Evolutionary conservation across 2,113 vertebrate species (phyloP).

Genomic region (Paraplagusia blochii): DNA sequence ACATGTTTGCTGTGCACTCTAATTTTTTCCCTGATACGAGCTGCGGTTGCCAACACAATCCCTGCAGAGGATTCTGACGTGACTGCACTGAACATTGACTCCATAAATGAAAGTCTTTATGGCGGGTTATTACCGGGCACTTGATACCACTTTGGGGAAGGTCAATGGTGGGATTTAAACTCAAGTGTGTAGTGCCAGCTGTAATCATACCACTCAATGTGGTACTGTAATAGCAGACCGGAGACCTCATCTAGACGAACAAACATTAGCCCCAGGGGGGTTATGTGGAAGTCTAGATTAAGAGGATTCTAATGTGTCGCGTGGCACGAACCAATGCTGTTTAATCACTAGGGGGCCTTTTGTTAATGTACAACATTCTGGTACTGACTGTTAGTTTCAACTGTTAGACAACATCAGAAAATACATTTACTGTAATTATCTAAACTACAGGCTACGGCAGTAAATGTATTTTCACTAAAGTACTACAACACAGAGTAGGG

Average conservation of each 20-base stretch:
- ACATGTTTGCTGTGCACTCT: constrained; percentile 3
- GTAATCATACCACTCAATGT: constrained; percentile 49
- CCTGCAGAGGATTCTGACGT: constrained; percentile 19
- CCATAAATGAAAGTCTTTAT: constrained; percentile 62
- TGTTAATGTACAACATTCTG: not conserved
- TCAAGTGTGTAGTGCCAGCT: constrained; percentile 40
- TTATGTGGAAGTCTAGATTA: constrained; percentile 20
- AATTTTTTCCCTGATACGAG: constrained; percentile 9
- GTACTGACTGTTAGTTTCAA: not conserved
- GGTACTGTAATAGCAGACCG: constrained; percentile 42
- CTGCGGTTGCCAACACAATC: constrained; percentile 23
- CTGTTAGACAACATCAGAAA: no score
- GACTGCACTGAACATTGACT: constrained; percentile 45
- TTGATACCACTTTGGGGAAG: constrained; percentile 65
- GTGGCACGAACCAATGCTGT: not conserved
- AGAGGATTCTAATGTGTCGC: constrained; percentile 11
- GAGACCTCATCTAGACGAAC: constrained; percentile 51
- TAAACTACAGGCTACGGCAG: no score
- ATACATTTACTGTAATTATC: no score
- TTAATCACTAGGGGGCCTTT: not conserved
- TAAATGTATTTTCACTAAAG: no score
- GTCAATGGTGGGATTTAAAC: constrained; percentile 60
- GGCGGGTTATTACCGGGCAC: constrained; percentile 57
- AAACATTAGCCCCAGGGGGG: constrained; percentile 54
- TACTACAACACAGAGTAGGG: no score